Evolutionary conservation across 2,113 vertebrate genomes (phyloP).

Genomic region (Pterocles burchelli): DNA sequence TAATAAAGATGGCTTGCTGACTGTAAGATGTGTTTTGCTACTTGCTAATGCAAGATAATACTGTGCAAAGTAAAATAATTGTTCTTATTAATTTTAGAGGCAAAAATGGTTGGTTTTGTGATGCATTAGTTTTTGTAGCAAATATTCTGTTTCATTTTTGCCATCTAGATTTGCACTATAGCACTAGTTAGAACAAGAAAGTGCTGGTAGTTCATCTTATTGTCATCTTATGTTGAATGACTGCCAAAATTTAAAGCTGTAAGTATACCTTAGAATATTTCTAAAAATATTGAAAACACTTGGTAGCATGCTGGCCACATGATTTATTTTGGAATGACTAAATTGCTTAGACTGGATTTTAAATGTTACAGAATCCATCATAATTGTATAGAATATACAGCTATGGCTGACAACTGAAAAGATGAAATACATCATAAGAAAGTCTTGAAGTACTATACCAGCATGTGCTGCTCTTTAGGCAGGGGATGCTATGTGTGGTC

Average conservation of each 20-base stretch:
- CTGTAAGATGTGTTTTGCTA: neutral
- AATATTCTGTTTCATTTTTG: neutral
- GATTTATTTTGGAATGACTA: neutral
- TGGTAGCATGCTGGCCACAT: neutral
- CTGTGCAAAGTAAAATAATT: neutral
- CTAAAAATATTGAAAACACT: neutral
- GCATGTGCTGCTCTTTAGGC: neutral
- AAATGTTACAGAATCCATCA: neutral
- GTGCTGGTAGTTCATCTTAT: neutral
- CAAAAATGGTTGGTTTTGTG: neutral
- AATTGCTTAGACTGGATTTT: neutral
- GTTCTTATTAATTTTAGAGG: neutral
- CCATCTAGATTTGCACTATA: neutral
- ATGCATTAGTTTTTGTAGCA: neutral
- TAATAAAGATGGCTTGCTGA: neutral
- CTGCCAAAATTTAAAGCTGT: neutral
- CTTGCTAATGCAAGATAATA: neutral
- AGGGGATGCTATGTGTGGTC: neutral
- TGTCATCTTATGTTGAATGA: neutral
- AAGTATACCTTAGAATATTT: neutral
- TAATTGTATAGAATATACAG: neutral
- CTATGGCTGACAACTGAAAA: neutral
- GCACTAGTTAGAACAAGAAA: neutral
- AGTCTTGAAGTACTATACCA: neutral
- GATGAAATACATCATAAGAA: fast-evolving